Evolutionary conservation across 1,140 invertebrate species (phyloP).

Genomic region (Drosophila paulistorum): DNA sequence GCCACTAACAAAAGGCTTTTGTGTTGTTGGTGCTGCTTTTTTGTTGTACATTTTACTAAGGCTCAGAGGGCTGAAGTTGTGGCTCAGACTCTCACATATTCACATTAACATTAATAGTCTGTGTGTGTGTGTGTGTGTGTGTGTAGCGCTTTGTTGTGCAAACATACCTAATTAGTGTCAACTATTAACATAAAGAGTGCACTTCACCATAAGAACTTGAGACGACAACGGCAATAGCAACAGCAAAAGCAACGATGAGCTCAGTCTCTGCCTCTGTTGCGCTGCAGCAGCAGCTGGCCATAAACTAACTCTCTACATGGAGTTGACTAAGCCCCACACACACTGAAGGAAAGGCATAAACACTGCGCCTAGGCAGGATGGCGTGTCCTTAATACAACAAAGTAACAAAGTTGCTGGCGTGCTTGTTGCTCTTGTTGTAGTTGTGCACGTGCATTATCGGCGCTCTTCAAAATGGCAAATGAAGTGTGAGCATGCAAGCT

Average conservation of each 20-base stretch:
- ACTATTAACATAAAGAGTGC: slow-evolving; percentile 81
- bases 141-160: slow-evolving; percentile 69
- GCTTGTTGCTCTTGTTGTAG: slow-evolving; percentile 21
- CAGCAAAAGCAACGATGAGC: slow-evolving; percentile 26
- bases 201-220: slow-evolving; percentile 77
- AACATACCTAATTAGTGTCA: slow-evolving; percentile 80
- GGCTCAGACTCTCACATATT: slow-evolving; percentile 27
- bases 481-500: slow-evolving; percentile 52
- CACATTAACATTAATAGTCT: slow-evolving; percentile 24
- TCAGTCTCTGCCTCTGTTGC: slow-evolving; percentile 19
- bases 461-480: slow-evolving; percentile 68
- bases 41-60: slow-evolving; percentile 46
- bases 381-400: slow-evolving; percentile 67
- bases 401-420: slow-evolving; percentile 36
- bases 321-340: slow-evolving; percentile 65
- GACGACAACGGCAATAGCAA: slow-evolving; percentile 57
- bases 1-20: slow-evolving; percentile 69
- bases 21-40: slow-evolving; percentile 31
- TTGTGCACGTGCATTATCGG: slow-evolving; percentile 69
- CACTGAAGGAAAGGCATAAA: not conserved
- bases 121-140: slow-evolving; percentile 9
- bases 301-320: slow-evolving; percentile 72
- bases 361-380: slow-evolving; percentile 9
- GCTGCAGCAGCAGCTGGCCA: slow-evolving; percentile 51
- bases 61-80: slow-evolving; percentile 16